A percentile compares a stretch with the other conserved stretches of the same genome.
Evolutionary conservation across 2,113 vertebrate genomes (phyloP).

Genomic region (Probosciger aterrimus): DNA sequence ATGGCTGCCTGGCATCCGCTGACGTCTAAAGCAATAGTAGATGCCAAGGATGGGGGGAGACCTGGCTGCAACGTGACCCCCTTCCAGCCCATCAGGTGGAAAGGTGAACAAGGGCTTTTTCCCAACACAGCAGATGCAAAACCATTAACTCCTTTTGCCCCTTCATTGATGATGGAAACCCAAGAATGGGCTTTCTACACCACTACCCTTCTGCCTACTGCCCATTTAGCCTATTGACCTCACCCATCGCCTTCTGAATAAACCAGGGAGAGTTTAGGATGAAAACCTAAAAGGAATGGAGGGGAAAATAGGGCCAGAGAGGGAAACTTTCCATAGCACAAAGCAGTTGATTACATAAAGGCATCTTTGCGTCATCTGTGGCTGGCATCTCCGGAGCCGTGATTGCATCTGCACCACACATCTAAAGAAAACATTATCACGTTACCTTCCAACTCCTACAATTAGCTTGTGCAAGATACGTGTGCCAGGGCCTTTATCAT

Average conservation of each 20-base stretch:
- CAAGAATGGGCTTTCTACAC: background rate
- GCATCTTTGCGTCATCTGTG: conserved; percentile 27
- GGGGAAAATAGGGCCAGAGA: background rate
- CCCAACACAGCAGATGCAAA: background rate
- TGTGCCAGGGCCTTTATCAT: conserved; percentile 12
- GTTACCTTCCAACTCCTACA: conserved; percentile 42
- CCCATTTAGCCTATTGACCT: background rate
- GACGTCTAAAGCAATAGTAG: background rate
- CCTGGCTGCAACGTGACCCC: background rate
- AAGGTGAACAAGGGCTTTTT: background rate
- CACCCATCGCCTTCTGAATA: background rate
- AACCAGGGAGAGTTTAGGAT: background rate
- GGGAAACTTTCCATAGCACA: conserved; percentile 6
- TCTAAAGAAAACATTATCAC: conserved; percentile 48
- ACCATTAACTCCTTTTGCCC: background rate
- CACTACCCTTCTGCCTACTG: background rate
- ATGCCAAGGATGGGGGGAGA: background rate
- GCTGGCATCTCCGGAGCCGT: conserved; percentile 51
- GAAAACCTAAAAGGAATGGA: background rate
- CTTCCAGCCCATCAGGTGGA: background rate
- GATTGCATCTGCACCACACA: conserved; percentile 52
- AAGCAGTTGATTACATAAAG: conserved; percentile 42
- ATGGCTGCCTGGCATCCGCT: background rate
- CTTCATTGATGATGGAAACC: background rate
- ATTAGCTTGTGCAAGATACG: background rate